These are phyloP conservation scores for Lasioglossum leucozonium DNA, from an alignment of 2,888 invertebrate species.

Conservation along the genomic window DNA sequence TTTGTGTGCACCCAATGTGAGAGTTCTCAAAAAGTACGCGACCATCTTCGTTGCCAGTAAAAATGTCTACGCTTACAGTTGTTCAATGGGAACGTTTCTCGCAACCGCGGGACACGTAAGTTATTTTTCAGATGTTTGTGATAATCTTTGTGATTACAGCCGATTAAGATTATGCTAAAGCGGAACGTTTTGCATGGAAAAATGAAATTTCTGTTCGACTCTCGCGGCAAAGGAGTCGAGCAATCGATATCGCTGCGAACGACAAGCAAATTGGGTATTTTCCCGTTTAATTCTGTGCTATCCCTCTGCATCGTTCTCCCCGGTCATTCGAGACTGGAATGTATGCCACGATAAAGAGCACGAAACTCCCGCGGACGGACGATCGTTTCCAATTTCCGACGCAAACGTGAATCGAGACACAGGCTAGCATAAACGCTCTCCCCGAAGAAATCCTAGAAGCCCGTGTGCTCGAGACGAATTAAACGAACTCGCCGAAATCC, in stretches of 20 bases:
- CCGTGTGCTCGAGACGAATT: neutral
- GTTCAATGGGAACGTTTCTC: no score
- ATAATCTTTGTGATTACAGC: neutral
- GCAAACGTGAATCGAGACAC: neutral
- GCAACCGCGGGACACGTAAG: no score
- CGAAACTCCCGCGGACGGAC: neutral
- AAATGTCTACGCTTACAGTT: no score
- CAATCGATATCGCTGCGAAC: neutral
- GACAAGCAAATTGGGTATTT: slow-evolving; percentile 5
- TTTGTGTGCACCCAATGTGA: no score
- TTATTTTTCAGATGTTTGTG: no score
- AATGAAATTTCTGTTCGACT: neutral
- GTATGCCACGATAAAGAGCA: neutral
- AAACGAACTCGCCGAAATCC: neutral
- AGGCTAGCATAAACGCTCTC: neutral
- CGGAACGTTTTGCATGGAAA: no score
- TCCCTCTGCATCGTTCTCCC: neutral
- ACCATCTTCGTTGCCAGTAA: no score
- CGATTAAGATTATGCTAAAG: neutral
- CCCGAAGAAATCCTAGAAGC: neutral
- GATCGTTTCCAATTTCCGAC: slow-evolving; percentile 3
- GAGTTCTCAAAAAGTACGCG: no score
- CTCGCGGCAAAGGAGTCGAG: neutral
- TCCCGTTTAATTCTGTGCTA: neutral
- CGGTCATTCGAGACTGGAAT: neutral